Base-by-base conservation (phyloP, 2,888 invertebrate genomes). In the Aquatica leii region DNA sequence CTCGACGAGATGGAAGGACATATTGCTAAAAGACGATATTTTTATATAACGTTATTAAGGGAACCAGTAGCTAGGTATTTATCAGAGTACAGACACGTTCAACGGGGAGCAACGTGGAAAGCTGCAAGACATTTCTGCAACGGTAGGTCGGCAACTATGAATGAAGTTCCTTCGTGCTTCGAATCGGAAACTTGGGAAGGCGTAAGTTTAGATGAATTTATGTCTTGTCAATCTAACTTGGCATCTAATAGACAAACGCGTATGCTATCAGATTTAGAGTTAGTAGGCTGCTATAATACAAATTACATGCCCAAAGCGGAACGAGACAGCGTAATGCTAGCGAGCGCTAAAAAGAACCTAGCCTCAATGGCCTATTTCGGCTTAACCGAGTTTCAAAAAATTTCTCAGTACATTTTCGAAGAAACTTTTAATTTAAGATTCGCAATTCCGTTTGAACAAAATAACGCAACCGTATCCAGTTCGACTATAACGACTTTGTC, bases 321-420 rank as follows among this genome's bases (percentile, higher is more conserved):
- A 75, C 86, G 93, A 35, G 93, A 95, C 77, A 85, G 90, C 56
- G 90, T 97, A 50, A 90, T 99, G 87, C 84, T 99, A 68, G 93
- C 94, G 34, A 97, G 97, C 77, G 99, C 99, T 56, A 98, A 98
- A 83, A 88, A 91, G 70, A 99, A 99, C 83, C 85, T 99, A 61
- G 90, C 93, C 66, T 91, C 92, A 51, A 95, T 99, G 95, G 93
- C 98, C 56, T 99, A 95, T 82, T 98, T 98, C 82, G 98, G 98
- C 69, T 87, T 99, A 68, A 97, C 97, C 5, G 99, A 99, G 83
- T 90, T 89, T 82, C 98, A 98, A 84, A 92, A 93, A 87, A 92
- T 93, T 74, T 80, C 94, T 21, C 96, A 96, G 81, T 95, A 95
- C 81, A 91, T 97, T 72, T 97, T 97, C 80, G 97, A 97, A 79